Conservation (phyloP, 2,888 invertebrate species). For the Sesamia inferens region DNA sequence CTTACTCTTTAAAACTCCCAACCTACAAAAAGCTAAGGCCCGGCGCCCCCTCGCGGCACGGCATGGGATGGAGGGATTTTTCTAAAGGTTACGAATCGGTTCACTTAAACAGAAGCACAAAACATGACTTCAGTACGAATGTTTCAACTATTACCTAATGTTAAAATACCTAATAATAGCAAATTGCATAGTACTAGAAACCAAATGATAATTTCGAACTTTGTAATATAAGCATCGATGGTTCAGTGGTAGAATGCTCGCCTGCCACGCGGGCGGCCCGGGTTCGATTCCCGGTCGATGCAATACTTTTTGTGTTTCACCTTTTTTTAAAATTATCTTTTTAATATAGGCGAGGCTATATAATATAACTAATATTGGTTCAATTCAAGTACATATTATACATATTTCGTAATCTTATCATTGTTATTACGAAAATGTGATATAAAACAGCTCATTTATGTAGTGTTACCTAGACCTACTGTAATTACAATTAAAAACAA, state of each 20-base stretch:
- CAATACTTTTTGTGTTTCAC: conserved; percentile 69
- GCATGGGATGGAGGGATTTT: neutral
- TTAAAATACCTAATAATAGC: neutral
- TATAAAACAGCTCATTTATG: neutral
- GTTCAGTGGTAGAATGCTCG: conserved; percentile 91
- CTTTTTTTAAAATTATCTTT: neutral
- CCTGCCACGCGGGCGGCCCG: conserved; percentile 90
- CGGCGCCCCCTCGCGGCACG: no score
- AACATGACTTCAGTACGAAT: neutral
- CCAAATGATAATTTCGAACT: rapidly evolving
- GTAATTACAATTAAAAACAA: conserved; percentile 2
- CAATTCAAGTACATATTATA: neutral
- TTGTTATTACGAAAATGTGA: conserved; percentile 12
- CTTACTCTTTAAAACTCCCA: no score
- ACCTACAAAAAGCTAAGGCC: no score
- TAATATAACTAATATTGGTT: neutral
- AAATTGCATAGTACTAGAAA: neutral
- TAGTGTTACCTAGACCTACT: neutral
- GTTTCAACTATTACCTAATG: neutral
- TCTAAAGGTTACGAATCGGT: neutral
- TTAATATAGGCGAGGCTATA: neutral
- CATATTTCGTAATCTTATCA: conserved; percentile 1
- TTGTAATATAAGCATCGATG: conserved; percentile 82
- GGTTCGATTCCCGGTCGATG: conserved; percentile 90
- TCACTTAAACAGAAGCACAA: neutral